phyloP scores from a whole-genome alignment of 2,888 invertebrate species.

The Lucinisca nassula region DNA sequence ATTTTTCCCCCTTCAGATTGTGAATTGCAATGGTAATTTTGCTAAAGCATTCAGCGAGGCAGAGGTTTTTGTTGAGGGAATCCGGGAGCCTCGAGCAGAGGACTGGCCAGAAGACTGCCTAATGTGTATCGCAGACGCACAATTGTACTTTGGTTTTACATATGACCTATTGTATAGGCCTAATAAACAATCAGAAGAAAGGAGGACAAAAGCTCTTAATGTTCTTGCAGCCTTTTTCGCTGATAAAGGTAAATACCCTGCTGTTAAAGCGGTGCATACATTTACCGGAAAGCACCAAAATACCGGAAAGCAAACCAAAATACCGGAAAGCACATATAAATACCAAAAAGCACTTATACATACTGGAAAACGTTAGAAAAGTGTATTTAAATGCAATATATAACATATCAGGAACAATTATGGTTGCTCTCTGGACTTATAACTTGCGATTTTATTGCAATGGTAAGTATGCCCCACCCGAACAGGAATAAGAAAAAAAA shows the following conservation, averaged over 20 bases:
- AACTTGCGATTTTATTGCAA: no score
- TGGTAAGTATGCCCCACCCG: no score
- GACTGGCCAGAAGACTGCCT: neutral
- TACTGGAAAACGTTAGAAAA: no score
- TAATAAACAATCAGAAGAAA: neutral
- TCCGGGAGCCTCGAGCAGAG: neutral
- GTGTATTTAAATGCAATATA: no score
- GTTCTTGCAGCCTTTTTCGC: neutral
- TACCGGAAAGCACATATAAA: no score
- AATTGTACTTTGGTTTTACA: neutral
- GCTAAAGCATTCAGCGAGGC: neutral
- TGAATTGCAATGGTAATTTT: neutral
- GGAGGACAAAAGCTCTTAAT: neutral
- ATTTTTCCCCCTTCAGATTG: neutral
- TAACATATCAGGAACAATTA: no score
- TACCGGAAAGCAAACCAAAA: no score
- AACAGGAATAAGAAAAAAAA: no score
- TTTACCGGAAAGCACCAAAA: no score
- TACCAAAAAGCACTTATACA: no score
- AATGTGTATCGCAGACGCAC: neutral
- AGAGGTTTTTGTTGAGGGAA: neutral
- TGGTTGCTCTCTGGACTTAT: no score
- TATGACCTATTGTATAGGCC: neutral
- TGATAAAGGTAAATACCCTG: neutral
- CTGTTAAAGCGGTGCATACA: no score